Conservation (phyloP, 1,140 invertebrate species). For the Druon quercuslanigerum region DNA sequence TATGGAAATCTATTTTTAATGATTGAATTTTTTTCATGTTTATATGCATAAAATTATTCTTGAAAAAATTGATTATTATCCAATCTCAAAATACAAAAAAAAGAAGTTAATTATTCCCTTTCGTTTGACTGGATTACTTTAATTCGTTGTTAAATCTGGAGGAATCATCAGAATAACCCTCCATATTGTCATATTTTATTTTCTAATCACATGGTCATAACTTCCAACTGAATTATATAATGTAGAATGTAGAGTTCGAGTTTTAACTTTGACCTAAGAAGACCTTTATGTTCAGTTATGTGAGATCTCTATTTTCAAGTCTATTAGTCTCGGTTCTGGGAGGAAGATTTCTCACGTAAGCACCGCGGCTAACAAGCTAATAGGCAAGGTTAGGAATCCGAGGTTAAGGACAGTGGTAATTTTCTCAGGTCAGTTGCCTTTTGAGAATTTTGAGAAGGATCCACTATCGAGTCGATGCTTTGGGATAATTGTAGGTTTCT, state of each 20-base stretch:
- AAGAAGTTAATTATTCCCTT: neutral
- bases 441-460: conserved; percentile 26
- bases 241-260: no score
- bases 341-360: neutral
- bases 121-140: neutral
- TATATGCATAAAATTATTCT: no score
- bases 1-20: no score
- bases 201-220: no score
- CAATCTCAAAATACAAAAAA: no score
- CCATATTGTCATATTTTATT: no score
- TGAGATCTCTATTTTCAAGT: neutral
- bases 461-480: neutral
- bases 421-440: conserved; percentile 19
- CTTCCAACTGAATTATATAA: no score
- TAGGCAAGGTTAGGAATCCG: conserved; percentile 1
- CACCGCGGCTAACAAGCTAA: neutral
- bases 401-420: conserved; percentile 20
- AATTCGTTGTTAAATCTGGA: neutral
- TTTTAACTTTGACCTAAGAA: no score
- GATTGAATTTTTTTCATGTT: no score
- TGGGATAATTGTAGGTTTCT: conserved; percentile 15
- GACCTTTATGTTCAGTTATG: neutral
- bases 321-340: neutral
- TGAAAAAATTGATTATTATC: no score
- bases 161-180: no score